Base-by-base conservation (phyloP, 2,797 vertebrate species). In the Cebuella pygmaea region DNA sequence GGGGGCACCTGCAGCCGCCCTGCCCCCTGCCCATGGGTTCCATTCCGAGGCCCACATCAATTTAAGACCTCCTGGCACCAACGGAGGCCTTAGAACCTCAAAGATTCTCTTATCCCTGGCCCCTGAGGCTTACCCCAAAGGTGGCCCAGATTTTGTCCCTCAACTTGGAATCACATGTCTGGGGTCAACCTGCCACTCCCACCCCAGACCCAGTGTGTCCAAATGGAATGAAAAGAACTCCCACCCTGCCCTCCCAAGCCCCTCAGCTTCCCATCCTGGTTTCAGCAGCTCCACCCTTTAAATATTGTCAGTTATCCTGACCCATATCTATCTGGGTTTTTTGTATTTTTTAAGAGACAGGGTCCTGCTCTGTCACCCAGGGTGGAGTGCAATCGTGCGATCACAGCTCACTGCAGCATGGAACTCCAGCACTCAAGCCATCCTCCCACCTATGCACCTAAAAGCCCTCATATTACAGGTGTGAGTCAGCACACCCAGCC, bases 211-310 rank as follows among this genome's bases (percentile, higher is more conserved):
- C 52, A 20, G 10, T 9, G 17, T 9, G 19, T 24, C 7, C 41
- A 46, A 39, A 19, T 8, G 5, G 44, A 27, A n/a, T 20, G 48
- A n/a, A 19, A 9, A 0, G 50, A 20, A n/a, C 12, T 26, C 41
- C 0, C 0, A 0, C 20, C 72, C 52, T n/a, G n/a, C 33, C 30
- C 41, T 14, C 48, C 39, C 44, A 30, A 33, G 30, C 20, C 59
- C 46, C 30, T 20, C 13, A 2, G 7, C 50, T 26, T 90, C 39
- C 81, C 22, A 26, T 26, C 59, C 85, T 30, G 20, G 7, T 39
- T 74, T 82, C 61, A 52, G 17, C 0, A 1, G 6, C 61, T 70
- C 70, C 30, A 1, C 12, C 74, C 13, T 72, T 3, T 9, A 33
- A 48, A 39, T 5, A 4, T 7, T 7, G 17, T 24, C 41, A 79